Conservation (phyloP, 2,888 invertebrate species). For the Acanthococcus lagerstroemiae region DNA sequence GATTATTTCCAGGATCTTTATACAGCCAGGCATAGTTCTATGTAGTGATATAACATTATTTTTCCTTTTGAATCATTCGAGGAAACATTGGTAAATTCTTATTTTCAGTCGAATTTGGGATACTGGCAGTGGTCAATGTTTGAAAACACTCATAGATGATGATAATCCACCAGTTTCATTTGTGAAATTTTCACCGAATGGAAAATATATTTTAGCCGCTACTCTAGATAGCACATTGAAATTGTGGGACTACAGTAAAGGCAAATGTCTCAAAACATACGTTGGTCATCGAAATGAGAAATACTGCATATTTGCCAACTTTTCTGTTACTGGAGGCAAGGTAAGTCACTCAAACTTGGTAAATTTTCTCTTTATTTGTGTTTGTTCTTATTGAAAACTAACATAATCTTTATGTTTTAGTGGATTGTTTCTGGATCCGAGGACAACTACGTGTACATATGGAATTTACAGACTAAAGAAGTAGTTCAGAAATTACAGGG, state of each 20-base stretch:
- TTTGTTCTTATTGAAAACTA: neutral
- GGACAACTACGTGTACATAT: slow-evolving; percentile 96
- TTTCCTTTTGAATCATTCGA: neutral
- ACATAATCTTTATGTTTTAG: slow-evolving; percentile 45
- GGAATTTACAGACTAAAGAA: slow-evolving; percentile 99
- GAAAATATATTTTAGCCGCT: slow-evolving; percentile 96
- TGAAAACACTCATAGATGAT: slow-evolving; percentile 97
- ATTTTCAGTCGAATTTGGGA: slow-evolving; percentile 93
- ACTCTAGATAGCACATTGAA: slow-evolving; percentile 97
- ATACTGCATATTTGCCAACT: slow-evolving; percentile 99
- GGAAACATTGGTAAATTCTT: slow-evolving; percentile 10
- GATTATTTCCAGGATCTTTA: too few relatives aligned
- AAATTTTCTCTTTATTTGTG: neutral
- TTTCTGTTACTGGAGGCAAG: slow-evolving; percentile 99
- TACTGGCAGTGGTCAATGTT: slow-evolving; percentile 95
- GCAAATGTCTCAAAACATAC: slow-evolving; percentile 96
- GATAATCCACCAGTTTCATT: slow-evolving; percentile 99
- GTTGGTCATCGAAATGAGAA: slow-evolving; percentile 98
- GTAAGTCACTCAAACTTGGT: slow-evolving; percentile 45
- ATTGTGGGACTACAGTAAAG: slow-evolving; percentile 98
- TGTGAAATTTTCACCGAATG: slow-evolving; percentile 99
- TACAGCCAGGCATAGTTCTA: neutral
- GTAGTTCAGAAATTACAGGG: slow-evolving; percentile 95
- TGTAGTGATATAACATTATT: neutral
- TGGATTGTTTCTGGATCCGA: slow-evolving; percentile 99